A percentile compares a stretch with the other conserved stretches of the same genome.
Evolutionary conservation across 1,140 invertebrate species (phyloP).

Genomic region (Acyrthosiphon pisum): DNA sequence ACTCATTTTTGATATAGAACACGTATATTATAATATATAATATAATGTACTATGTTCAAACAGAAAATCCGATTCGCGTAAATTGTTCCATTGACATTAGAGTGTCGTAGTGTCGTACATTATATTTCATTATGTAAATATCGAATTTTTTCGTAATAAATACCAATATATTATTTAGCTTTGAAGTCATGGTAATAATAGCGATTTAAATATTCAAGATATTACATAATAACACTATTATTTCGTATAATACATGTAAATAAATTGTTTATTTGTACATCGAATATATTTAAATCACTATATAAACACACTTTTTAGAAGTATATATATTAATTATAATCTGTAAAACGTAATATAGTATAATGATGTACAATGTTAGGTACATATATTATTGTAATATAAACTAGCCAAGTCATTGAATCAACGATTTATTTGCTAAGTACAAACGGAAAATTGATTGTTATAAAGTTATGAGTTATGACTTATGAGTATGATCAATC

Average conservation of each 20-base stretch:
- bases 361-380: not conserved
- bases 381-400: not conserved
- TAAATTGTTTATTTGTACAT: not conserved
- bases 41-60: not conserved
- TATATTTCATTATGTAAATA: not conserved
- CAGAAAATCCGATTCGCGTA: not conserved
- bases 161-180: slow-evolving; percentile 9
- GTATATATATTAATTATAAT: not conserved
- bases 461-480: not conserved
- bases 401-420: not conserved
- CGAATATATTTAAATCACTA: not conserved
- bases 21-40: not conserved
- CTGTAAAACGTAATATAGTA: not conserved
- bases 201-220: not conserved
- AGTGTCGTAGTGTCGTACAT: not conserved
- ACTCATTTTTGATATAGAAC: slow-evolving; percentile 8
- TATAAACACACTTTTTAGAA: not conserved
- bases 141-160: not conserved
- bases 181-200: not conserved
- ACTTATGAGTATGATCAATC: not conserved
- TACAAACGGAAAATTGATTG: not conserved
- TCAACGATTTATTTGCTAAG: not conserved
- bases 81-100: not conserved
- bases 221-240: not conserved
- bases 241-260: not conserved